A percentile compares a stretch with the other conserved stretches of the same genome.
Evolutionary conservation across 2,888 invertebrate species (phyloP).

Genomic region (Pristionchus japonicus): DNA sequence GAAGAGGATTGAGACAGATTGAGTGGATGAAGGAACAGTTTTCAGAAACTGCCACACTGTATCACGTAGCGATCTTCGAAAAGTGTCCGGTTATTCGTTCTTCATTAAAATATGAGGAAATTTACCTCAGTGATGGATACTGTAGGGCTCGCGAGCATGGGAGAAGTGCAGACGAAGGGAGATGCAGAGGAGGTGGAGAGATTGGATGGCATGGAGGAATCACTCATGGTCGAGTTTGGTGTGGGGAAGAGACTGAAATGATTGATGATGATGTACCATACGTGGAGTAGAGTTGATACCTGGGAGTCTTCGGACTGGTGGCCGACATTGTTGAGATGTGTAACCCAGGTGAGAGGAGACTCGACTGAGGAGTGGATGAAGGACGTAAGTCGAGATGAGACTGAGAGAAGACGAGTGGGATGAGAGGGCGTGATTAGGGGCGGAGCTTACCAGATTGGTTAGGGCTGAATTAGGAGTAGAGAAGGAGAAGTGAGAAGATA

Average conservation of each 20-base stretch:
- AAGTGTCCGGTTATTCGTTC: too few species aligned
- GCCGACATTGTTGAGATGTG: conserved; percentile 8
- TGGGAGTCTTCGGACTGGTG: conserved; percentile 27
- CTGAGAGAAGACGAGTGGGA: background rate
- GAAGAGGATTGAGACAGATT: background rate
- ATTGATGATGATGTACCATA: too few species aligned
- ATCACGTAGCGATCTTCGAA: background rate
- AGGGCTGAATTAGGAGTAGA: conserved; percentile 43
- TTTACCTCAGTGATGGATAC: background rate
- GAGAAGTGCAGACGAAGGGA: conserved; percentile 19
- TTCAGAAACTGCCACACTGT: background rate
- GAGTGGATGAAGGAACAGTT: background rate
- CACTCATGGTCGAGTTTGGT: conserved; percentile 42
- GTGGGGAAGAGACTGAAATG: conserved; percentile 44
- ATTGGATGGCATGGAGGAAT: background rate
- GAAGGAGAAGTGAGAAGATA: conserved; percentile 20
- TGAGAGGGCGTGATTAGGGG: background rate
- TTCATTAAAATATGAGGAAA: background rate
- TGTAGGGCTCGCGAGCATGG: background rate
- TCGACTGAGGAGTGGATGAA: conserved; percentile 34
- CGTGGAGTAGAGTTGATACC: too few species aligned
- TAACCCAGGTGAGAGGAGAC: conserved; percentile 27
- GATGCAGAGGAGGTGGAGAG: background rate
- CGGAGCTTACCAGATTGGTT: conserved; percentile 18
- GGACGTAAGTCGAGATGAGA: conserved; percentile 6